Evolutionary conservation across 2,113 vertebrate species (phyloP), one percentile per base, ranked within the genome.

Genomic region (Pycnonotus jocosus): DNA sequence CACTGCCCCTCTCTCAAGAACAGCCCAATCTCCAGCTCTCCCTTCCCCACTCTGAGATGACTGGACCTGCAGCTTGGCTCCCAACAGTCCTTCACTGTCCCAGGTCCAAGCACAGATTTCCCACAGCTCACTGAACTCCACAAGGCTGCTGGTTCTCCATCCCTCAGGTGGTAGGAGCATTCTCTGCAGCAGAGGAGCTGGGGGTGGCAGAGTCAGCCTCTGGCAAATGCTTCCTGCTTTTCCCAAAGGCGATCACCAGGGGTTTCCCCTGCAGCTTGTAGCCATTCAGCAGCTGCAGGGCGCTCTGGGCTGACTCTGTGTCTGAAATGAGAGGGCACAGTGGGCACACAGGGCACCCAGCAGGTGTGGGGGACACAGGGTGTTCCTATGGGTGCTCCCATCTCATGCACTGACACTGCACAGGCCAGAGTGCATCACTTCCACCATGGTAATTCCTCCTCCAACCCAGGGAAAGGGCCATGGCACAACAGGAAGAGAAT

Each of bases 201-300:
- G 69, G 31, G 31, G 27, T 38, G 40, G 91, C 40, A 66, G 80
- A 21, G 21, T 92, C 93, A 78, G 82, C 33, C 66, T 95, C 35
- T 58, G 89, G 56, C 2, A 1, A 44, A 25, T 88, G 93, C 31
- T 91, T 94, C 94, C 97, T 98, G 81, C 97, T 98, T 33, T 97
- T 98, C 87, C 98, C 98, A 96, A 99, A 99, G 90, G 99, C 99
- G 5, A 99, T 98, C 83, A 99, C 98, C 93, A 99, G 60, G 2
- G 99, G 98, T 95, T 98, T 99, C 61, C 98, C 99, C 73, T 97
- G 97, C 57, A 99, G 97, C 44, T 94, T 97, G 97, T 99, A 99
- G 48, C 99, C 99, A 1, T 99, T 98, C 93, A 99, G 79, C 96
- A 99, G 81, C 60, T 93, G 94, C 97, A 99, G 78, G 24, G 99